Percentiles rank a stretch among this genome's conserved stretches.
These are phyloP conservation scores for Harlomillsia oculata DNA, from an alignment of 1,140 invertebrate genomes.

Conservation along the genomic window DNA sequence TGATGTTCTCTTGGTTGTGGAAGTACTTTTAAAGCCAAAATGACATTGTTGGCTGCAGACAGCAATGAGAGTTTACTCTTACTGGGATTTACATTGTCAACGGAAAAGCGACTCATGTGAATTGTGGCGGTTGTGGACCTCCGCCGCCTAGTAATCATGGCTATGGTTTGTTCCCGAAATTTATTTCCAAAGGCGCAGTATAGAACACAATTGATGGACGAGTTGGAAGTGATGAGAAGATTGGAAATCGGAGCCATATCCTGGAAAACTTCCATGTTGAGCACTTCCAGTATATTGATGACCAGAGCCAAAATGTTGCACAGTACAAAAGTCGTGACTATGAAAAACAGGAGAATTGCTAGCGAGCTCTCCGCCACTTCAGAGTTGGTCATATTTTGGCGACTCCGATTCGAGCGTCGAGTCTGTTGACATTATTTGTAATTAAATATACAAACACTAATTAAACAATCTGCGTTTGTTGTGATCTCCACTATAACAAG, in stretches of 20 bases:
- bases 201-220: slow-evolving; percentile 92
- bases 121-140: too few species aligned
- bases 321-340: slow-evolving; percentile 83
- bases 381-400: slow-evolving; percentile 64
- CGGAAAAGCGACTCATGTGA: too few species aligned
- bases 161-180: slow-evolving; percentile 51
- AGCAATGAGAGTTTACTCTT: too few species aligned
- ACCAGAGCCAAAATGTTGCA: slow-evolving; percentile 84
- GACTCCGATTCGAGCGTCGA: slow-evolving; percentile 64
- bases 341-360: slow-evolving; percentile 86
- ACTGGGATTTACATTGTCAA: too few species aligned
- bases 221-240: slow-evolving; percentile 88
- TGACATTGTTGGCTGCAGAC: too few species aligned
- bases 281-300: slow-evolving; percentile 79
- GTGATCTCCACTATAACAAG: background rate
- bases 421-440: slow-evolving; percentile 49
- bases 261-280: slow-evolving; percentile 41
- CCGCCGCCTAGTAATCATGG: background rate
- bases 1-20: too few species aligned
- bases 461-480: background rate
- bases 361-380: slow-evolving; percentile 76
- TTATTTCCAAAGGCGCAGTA: slow-evolving; percentile 96
- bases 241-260: slow-evolving; percentile 47
- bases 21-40: too few species aligned
- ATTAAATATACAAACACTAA: background rate